Percentiles rank a stretch among this genome's conserved stretches.
Evolutionary conservation across 2,888 invertebrate genomes (phyloP).

Genomic region (Brenthis ino): DNA sequence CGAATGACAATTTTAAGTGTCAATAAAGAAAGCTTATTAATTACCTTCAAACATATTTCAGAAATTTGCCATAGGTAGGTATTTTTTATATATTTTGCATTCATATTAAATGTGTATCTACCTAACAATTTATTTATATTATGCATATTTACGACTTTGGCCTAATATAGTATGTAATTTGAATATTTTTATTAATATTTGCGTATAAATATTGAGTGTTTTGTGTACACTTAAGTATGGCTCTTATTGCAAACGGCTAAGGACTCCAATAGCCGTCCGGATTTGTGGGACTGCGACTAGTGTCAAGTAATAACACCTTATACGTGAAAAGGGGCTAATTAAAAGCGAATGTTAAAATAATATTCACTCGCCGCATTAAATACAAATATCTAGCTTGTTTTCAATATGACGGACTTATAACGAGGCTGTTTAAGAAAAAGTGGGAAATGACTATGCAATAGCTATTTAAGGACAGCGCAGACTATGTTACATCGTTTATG

Average conservation of each 20-base stretch:
- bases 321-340: slow-evolving; percentile 43
- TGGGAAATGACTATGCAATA: slow-evolving; percentile 35
- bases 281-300: slow-evolving; percentile 24
- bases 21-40: too few species aligned
- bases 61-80: too few species aligned
- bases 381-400: slow-evolving; percentile 35
- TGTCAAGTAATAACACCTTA: slow-evolving; percentile 42
- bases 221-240: neutral
- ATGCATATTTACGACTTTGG: slow-evolving; percentile 28
- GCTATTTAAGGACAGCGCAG: slow-evolving; percentile 35
- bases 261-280: neutral
- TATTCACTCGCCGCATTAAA: slow-evolving; percentile 35
- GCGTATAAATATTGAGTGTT: slow-evolving; percentile 14
- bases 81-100: neutral
- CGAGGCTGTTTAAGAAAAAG: slow-evolving; percentile 35
- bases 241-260: neutral
- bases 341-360: slow-evolving; percentile 45
- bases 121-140: slow-evolving; percentile 12
- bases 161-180: slow-evolving; percentile 28
- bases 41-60: too few species aligned
- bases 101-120: slow-evolving; percentile 1
- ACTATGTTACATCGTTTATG: slow-evolving; percentile 20
- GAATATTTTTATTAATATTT: slow-evolving; percentile 29
- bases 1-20: too few species aligned
- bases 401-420: slow-evolving; percentile 36